Evolutionary conservation across 2,888 invertebrate genomes (phyloP).

Genomic region (Candidula unifasciata): DNA sequence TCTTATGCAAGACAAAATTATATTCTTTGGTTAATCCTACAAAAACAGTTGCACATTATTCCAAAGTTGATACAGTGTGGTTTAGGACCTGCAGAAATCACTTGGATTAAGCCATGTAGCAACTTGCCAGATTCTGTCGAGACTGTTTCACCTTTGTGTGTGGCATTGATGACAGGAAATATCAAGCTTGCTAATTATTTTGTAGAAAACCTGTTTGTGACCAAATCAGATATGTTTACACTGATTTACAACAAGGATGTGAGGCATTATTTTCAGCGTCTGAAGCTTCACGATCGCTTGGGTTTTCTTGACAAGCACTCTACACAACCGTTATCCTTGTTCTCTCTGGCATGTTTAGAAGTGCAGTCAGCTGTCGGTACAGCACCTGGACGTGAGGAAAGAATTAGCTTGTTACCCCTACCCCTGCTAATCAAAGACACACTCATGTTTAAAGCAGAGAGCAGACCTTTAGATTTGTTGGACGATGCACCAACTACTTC

Average conservation of each 20-base stretch:
- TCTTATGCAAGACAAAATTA: not conserved
- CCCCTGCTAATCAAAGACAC: not conserved
- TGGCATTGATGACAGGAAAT: not conserved
- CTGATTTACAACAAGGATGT: not conserved
- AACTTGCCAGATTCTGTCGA: not conserved
- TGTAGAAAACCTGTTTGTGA: conserved; percentile 13
- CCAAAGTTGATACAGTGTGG: not conserved
- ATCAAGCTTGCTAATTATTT: not conserved
- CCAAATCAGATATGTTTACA: not conserved
- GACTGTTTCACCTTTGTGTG: not conserved
- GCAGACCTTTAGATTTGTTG: no score
- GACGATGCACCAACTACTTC: no score
- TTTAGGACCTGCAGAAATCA: not conserved
- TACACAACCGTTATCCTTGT: not conserved
- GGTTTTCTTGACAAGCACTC: not conserved
- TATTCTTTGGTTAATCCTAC: not conserved
- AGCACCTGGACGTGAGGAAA: not conserved
- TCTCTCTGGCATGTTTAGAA: not conserved
- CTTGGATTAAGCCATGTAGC: no score
- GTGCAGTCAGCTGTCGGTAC: not conserved
- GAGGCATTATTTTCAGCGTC: not conserved
- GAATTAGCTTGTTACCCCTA: not conserved
- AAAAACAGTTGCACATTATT: not conserved
- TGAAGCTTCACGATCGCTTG: not conserved
- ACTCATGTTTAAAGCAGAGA: no score